Evolutionary conservation across 2,888 invertebrate species (phyloP).

Genomic region (Drosophila anomalipes): DNA sequence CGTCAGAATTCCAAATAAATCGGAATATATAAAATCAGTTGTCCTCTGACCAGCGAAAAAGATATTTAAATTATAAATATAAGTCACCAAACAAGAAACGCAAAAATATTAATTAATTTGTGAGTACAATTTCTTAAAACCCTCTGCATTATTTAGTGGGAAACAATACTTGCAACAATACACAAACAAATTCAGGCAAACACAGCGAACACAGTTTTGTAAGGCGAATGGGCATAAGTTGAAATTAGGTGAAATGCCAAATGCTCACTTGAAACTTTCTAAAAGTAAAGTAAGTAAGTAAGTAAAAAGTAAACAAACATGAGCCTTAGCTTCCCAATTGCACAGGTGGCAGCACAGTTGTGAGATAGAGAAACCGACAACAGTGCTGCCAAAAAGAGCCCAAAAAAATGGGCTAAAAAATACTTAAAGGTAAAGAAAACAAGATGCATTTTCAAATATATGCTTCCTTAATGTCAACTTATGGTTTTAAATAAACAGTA

Average conservation of each 20-base stretch:
- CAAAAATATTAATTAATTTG: background rate
- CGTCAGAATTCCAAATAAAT: background rate
- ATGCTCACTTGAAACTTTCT: slow-evolving; percentile 50
- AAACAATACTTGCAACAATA: background rate
- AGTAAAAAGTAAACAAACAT: slow-evolving; percentile 58
- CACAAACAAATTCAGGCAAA: background rate
- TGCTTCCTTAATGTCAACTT: background rate
- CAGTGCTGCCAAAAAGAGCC: background rate
- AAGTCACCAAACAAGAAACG: background rate
- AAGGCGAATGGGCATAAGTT: slow-evolving; percentile 2
- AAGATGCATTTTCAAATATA: background rate
- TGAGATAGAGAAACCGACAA: slow-evolving; percentile 15
- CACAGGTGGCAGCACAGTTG: slow-evolving; percentile 8
- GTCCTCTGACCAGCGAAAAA: background rate
- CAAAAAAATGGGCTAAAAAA: background rate
- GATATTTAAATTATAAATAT: background rate
- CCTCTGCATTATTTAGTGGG: background rate
- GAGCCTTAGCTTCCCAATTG: slow-evolving; percentile 42
- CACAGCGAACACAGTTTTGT: background rate
- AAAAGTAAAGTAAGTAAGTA: background rate
- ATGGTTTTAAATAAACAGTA: background rate
- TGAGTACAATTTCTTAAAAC: background rate
- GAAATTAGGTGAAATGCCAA: slow-evolving; percentile 50
- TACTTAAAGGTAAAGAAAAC: background rate
- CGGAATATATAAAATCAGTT: background rate